Evolutionary conservation across 2,888 invertebrate genomes (phyloP).

Genomic region (Coremacera marginata): DNA sequence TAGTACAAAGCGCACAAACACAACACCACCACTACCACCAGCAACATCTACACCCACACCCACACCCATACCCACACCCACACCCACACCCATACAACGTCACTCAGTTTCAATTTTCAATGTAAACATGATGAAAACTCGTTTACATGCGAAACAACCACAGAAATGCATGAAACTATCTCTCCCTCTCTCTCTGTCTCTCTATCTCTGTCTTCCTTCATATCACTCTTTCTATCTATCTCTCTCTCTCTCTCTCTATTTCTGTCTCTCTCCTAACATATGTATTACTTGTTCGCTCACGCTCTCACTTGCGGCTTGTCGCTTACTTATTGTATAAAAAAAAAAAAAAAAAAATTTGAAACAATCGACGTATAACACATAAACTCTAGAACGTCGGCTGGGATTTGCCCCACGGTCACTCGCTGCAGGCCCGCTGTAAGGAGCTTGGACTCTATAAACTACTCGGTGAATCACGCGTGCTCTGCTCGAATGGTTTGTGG

Average conservation of each 20-base stretch:
- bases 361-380: neutral
- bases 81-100: slow-evolving; percentile 15
- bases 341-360: neutral
- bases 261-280: neutral
- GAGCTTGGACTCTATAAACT: slow-evolving; percentile 88
- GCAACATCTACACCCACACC: slow-evolving; percentile 29
- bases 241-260: slow-evolving; percentile 27
- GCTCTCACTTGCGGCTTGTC: slow-evolving; percentile 10
- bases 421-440: slow-evolving; percentile 81
- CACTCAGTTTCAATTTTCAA: slow-evolving; percentile 31
- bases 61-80: slow-evolving; percentile 41
- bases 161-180: neutral
- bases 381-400: slow-evolving; percentile 72
- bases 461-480: slow-evolving; percentile 80
- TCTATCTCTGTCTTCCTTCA: slow-evolving; percentile 21
- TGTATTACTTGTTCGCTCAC: slow-evolving; percentile 22
- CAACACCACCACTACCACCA: slow-evolving; percentile 1
- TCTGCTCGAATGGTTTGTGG: slow-evolving; percentile 88
- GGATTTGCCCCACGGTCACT: slow-evolving; percentile 83
- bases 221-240: slow-evolving; percentile 16
- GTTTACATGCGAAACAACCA: slow-evolving; percentile 21
- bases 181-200: neutral
- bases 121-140: slow-evolving; percentile 1
- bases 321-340: slow-evolving; percentile 16
- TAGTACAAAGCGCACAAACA: neutral